Evolutionary conservation across 2,797 vertebrate species (phyloP).

Genomic region (Siniperca scherzeri): DNA sequence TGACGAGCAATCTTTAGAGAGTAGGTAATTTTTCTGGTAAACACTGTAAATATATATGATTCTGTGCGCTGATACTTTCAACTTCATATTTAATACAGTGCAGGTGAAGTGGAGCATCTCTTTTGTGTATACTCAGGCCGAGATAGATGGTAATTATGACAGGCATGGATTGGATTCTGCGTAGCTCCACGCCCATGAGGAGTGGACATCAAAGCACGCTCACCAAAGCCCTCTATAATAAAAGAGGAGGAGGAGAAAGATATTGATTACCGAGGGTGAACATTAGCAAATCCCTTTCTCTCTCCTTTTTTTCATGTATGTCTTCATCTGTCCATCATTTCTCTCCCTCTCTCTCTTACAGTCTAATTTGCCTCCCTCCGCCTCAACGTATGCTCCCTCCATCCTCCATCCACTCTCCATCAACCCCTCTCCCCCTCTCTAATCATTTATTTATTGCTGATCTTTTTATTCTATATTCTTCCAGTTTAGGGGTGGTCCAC

Average conservation of each 20-base stretch:
- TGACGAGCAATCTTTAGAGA: background rate
- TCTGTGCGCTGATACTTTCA: slow-evolving; percentile 11
- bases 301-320: slow-evolving; percentile 59
- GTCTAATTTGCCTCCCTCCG: slow-evolving; percentile 57
- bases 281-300: slow-evolving; percentile 82
- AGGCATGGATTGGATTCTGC: slow-evolving; percentile 71
- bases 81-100: slow-evolving; percentile 48
- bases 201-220: slow-evolving; percentile 78
- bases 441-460: slow-evolving; percentile 82
- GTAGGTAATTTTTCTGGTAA: slow-evolving; percentile 21
- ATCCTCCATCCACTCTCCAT: slow-evolving; percentile 61
- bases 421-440: slow-evolving; percentile 57
- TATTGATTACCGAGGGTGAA: slow-evolving; percentile 81
- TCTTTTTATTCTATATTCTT: slow-evolving; percentile 75
- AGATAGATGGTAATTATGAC: slow-evolving; percentile 75
- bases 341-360: slow-evolving; percentile 39
- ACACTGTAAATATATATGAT: slow-evolving; percentile 16
- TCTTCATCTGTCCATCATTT: slow-evolving; percentile 75
- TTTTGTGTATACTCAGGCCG: slow-evolving; percentile 52
- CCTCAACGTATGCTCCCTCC: slow-evolving; percentile 58
- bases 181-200: slow-evolving; percentile 62
- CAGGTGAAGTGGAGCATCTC: slow-evolving; percentile 57
- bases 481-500: slow-evolving; percentile 69
- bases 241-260: slow-evolving; percentile 77
- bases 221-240: slow-evolving; percentile 78